Conservation (phyloP, 2,113 vertebrate species). For the Zosterops lateralis region DNA sequence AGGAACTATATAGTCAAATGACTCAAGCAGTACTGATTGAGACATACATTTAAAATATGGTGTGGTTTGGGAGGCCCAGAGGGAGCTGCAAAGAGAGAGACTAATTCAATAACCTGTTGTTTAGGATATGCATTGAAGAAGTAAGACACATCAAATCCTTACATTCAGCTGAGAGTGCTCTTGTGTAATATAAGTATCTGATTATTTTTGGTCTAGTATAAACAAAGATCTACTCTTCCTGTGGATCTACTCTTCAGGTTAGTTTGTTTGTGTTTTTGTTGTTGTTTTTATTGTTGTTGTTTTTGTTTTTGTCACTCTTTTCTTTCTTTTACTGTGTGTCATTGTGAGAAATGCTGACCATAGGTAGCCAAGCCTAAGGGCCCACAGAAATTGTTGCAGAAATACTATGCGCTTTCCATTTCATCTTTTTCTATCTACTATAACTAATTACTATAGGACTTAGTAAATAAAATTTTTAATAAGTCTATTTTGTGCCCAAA, state of each 20-base stretch:
- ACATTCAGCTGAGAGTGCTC: not conserved
- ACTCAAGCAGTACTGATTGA: not conserved
- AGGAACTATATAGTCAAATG: not conserved
- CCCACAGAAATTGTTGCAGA: not conserved
- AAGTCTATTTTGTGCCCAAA: not conserved
- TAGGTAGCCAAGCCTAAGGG: not conserved
- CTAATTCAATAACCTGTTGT: not conserved
- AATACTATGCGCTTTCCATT: not conserved
- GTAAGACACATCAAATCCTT: not conserved
- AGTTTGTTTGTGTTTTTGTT: too few species aligned
- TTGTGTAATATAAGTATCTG: not conserved
- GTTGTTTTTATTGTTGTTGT: too few species aligned
- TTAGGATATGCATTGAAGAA: not conserved
- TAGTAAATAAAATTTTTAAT: not conserved
- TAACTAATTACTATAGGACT: not conserved
- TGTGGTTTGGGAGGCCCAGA: not conserved
- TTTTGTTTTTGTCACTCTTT: not conserved
- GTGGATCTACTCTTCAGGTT: not conserved
- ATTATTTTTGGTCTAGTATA: not conserved
- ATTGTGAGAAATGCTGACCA: not conserved
- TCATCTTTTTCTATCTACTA: not conserved
- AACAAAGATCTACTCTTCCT: not conserved
- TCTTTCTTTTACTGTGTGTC: not conserved
- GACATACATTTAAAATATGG: not conserved
- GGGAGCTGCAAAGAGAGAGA: not conserved